Conservation (phyloP, 2,888 invertebrate genomes). For the Cosmopolites sordidus region DNA sequence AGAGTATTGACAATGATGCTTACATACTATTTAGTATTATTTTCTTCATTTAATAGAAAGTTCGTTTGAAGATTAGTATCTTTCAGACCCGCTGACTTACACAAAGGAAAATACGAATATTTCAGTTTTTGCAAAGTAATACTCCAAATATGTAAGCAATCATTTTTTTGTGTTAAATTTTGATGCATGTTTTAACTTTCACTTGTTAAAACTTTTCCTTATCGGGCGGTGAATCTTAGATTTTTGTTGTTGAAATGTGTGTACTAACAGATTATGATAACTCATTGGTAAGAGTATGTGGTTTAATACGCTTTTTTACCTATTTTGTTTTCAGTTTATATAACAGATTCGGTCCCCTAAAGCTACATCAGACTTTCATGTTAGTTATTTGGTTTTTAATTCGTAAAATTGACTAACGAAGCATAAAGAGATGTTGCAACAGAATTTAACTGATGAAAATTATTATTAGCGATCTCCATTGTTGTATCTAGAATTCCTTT, state of each 20-base stretch:
- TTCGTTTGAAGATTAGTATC: too few relatives aligned
- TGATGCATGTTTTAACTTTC: slow-evolving; percentile 5
- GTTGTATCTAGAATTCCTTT: too few relatives aligned
- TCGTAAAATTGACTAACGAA: not conserved
- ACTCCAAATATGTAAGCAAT: not conserved
- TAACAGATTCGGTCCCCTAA: not conserved
- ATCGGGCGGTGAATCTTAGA: not conserved
- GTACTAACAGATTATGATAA: not conserved
- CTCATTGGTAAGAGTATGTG: not conserved
- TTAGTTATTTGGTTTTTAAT: not conserved
- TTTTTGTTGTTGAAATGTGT: not conserved
- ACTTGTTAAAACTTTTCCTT: slow-evolving; percentile 6
- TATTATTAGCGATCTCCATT: too few relatives aligned
- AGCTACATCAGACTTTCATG: not conserved
- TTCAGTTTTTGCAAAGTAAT: not conserved
- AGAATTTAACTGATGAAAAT: not conserved
- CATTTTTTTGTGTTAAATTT: not conserved
- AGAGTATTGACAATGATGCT: too few relatives aligned
- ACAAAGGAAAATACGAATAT: too few relatives aligned
- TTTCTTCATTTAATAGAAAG: too few relatives aligned
- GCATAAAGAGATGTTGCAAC: not conserved
- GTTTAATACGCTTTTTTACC: not conserved
- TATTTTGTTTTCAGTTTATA: not conserved
- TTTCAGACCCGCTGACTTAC: too few relatives aligned
- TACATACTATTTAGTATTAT: too few relatives aligned